Conservation (phyloP, 2,888 invertebrate genomes). For the Hesperia comma region DNA sequence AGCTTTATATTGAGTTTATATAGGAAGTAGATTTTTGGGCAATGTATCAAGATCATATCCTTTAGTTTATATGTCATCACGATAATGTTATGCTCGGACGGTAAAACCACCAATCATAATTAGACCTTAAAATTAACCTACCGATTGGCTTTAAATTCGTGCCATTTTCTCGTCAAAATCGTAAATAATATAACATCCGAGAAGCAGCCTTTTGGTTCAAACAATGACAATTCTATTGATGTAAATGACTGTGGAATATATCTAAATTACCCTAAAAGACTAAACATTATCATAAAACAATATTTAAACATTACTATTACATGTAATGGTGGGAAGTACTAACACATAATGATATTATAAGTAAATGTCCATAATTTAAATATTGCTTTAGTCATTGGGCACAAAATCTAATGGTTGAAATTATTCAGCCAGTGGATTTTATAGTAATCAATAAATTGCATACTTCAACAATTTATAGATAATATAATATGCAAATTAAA, state of each 20-base stretch:
- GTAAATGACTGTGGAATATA: slow-evolving; percentile 82
- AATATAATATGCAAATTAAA: slow-evolving; percentile 63
- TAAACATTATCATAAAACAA: slow-evolving; percentile 77
- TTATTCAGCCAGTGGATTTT: slow-evolving; percentile 59
- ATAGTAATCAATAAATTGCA: slow-evolving; percentile 70
- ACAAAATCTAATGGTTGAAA: slow-evolving; percentile 57
- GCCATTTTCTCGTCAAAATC: slow-evolving; percentile 75
- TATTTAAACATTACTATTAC: slow-evolving; percentile 76
- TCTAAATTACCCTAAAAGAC: slow-evolving; percentile 69
- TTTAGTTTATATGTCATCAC: slow-evolving; percentile 75
- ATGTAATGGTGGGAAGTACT: slow-evolving; percentile 77
- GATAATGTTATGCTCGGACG: slow-evolving; percentile 81
- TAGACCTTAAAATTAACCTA: slow-evolving; percentile 79
- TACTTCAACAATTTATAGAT: slow-evolving; percentile 68
- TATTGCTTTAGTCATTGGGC: slow-evolving; percentile 75
- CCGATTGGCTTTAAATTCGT: slow-evolving; percentile 83
- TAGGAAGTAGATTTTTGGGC: slow-evolving; percentile 68
- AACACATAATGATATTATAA: slow-evolving; percentile 67
- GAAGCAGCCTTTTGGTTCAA: slow-evolving; percentile 82
- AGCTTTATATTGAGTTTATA: slow-evolving; percentile 67
- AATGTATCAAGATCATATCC: slow-evolving; percentile 70
- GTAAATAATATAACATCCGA: slow-evolving; percentile 76
- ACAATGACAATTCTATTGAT: slow-evolving; percentile 69
- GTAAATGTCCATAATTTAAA: slow-evolving; percentile 72
- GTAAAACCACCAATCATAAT: slow-evolving; percentile 80